These are phyloP conservation scores for Ceramica pisi DNA, from an alignment of 2,888 invertebrate species.

Conservation along the genomic window DNA sequence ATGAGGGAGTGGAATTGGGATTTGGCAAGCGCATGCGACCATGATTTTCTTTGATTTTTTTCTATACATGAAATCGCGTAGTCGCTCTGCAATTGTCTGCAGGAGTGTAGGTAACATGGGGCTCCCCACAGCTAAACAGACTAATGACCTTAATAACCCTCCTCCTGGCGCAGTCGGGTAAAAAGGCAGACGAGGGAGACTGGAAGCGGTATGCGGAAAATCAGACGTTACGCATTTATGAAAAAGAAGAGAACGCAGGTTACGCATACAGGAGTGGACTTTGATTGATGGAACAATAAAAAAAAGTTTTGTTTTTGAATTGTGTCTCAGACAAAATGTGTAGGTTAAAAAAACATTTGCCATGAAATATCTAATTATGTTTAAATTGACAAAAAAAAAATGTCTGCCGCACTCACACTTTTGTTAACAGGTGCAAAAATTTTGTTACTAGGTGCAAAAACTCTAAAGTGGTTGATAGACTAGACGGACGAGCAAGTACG, in stretches of 20 bases:
- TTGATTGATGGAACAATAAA: too few species aligned
- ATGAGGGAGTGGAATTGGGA: background rate
- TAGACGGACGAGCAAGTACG: too few species aligned
- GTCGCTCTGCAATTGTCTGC: background rate
- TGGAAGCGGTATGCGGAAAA: background rate
- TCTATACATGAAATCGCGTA: background rate
- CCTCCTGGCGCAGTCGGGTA: too few species aligned
- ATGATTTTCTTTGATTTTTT: background rate
- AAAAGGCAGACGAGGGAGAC: too few species aligned
- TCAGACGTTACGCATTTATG: too few species aligned
- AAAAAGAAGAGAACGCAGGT: slow-evolving; percentile 15
- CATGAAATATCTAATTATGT: background rate
- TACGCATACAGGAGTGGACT: background rate
- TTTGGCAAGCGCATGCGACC: background rate
- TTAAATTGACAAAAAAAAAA: background rate
- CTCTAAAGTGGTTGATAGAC: too few species aligned
- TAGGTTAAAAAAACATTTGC: background rate
- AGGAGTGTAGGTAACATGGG: background rate
- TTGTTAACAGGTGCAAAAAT: background rate
- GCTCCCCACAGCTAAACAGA: background rate
- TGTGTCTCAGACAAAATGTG: background rate
- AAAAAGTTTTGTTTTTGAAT: background rate
- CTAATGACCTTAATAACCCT: slow-evolving; percentile 32
- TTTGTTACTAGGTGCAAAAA: background rate
- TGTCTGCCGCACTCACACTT: background rate